Evolutionary conservation across 2,888 invertebrate species (phyloP).

Genomic region (Salticus scenicus): DNA sequence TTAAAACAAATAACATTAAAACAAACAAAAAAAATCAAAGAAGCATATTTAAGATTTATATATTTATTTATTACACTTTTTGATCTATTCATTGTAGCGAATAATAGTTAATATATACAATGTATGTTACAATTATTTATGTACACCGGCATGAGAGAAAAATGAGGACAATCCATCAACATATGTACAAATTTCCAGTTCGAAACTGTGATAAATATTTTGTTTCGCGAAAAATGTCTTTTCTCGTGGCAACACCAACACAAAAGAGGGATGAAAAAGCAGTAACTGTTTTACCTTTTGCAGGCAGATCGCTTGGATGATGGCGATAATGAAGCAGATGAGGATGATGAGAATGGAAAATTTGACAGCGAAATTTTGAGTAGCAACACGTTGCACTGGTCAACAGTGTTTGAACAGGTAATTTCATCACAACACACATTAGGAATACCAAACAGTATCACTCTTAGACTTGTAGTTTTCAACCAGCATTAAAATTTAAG

Average conservation of each 20-base stretch:
- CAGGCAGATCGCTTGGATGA: conserved; percentile 32
- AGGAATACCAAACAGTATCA: conserved; percentile 40
- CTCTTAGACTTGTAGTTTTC: conserved; percentile 9
- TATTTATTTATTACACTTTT: conserved; percentile 53
- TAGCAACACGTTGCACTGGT: conserved; percentile 15
- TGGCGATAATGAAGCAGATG: conserved; percentile 2
- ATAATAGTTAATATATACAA: conserved; percentile 52
- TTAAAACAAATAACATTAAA: too few species aligned
- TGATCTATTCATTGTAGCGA: conserved; percentile 46
- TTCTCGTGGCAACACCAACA: conserved; percentile 37
- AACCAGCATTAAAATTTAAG: conserved; percentile 7
- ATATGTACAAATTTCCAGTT: conserved; percentile 32
- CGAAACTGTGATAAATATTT: background rate
- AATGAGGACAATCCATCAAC: conserved; percentile 29
- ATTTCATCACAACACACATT: conserved; percentile 41
- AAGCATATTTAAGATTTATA: conserved; percentile 44
- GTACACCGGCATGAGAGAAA: conserved; percentile 42
- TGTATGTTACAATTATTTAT: conserved; percentile 42
- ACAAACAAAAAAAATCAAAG: conserved; percentile 8
- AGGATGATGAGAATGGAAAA: conserved; percentile 13
- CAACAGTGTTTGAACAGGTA: conserved; percentile 33
- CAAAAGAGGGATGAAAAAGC: conserved; percentile 39
- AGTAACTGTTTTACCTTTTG: conserved; percentile 47
- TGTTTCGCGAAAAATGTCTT: background rate
- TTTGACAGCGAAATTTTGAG: background rate